Conservation (phyloP, 1,140 invertebrate genomes). For the Cheumatopsyche charites region DNA sequence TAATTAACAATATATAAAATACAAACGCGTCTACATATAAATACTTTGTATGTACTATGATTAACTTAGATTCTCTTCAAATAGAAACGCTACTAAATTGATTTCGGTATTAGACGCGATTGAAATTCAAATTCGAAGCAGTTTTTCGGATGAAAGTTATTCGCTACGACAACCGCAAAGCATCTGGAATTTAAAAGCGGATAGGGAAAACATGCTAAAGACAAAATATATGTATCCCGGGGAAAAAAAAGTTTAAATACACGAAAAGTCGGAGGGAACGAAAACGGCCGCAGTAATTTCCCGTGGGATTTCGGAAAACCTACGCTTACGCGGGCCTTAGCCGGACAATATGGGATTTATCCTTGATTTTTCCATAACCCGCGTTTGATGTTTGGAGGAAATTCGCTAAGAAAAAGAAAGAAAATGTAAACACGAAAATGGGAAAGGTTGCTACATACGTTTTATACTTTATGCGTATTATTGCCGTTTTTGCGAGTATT, state of each 20-base stretch:
- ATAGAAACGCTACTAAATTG: too few species aligned
- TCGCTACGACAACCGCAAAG: background rate
- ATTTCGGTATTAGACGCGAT: too few species aligned
- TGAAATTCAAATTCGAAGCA: too few species aligned
- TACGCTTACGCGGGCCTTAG: slow-evolving; percentile 29
- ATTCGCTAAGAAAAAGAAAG: slow-evolving; percentile 8
- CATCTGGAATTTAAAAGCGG: slow-evolving; percentile 2
- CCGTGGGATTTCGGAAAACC: slow-evolving; percentile 35
- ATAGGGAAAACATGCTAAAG: slow-evolving; percentile 17
- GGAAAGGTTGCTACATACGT: too few species aligned
- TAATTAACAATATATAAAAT: too few species aligned
- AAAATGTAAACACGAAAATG: slow-evolving; percentile 11
- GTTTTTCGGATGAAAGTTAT: background rate
- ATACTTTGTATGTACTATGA: too few species aligned
- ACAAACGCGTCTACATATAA: too few species aligned
- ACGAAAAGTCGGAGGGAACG: slow-evolving; percentile 24
- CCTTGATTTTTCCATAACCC: slow-evolving; percentile 35
- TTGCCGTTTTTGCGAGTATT: too few species aligned
- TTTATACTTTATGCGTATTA: background rate
- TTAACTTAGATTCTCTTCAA: too few species aligned
- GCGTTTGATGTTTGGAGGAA: slow-evolving; percentile 27
- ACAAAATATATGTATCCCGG: slow-evolving; percentile 24
- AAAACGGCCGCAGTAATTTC: slow-evolving; percentile 34
- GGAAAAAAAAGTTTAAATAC: slow-evolving; percentile 31
- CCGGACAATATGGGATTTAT: slow-evolving; percentile 35